Evolutionary conservation across 1,140 invertebrate species (phyloP).

Genomic region (Nomia melanderi): DNA sequence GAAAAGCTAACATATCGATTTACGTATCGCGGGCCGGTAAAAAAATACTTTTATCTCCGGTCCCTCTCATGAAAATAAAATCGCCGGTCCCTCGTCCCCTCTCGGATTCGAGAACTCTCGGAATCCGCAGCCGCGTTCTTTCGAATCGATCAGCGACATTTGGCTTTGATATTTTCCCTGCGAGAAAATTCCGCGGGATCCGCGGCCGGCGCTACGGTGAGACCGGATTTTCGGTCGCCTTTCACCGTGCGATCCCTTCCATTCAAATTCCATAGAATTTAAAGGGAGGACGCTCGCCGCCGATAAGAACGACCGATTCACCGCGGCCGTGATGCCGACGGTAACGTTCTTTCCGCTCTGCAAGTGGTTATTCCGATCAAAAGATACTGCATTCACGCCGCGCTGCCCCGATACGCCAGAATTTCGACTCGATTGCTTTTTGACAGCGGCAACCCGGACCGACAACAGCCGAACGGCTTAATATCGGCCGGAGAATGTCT

Average conservation of each 20-base stretch:
- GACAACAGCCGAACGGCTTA: too few species aligned
- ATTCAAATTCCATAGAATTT: background rate
- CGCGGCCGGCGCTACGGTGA: background rate
- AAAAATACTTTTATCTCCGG: background rate
- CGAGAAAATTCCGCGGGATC: background rate
- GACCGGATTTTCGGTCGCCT: constrained; percentile 1
- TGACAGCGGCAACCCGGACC: too few species aligned
- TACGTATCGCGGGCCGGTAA: background rate
- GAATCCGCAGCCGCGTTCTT: background rate
- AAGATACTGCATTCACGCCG: background rate
- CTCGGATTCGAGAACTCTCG: too few species aligned
- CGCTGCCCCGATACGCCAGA: background rate
- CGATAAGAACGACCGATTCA: background rate
- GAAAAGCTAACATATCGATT: background rate
- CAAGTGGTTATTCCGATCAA: background rate
- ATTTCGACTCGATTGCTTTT: too few species aligned
- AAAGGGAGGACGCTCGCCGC: background rate
- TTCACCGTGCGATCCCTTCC: background rate
- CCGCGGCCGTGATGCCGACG: too few species aligned
- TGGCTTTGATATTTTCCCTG: background rate
- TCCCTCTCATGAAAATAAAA: background rate
- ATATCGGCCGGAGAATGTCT: too few species aligned
- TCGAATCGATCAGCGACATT: background rate
- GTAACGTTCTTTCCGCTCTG: background rate
- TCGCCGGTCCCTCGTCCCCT: background rate